These are phyloP conservation scores for Amazonetta brasiliensis DNA, from an alignment of 2,797 vertebrate species.

Conservation along the genomic window DNA sequence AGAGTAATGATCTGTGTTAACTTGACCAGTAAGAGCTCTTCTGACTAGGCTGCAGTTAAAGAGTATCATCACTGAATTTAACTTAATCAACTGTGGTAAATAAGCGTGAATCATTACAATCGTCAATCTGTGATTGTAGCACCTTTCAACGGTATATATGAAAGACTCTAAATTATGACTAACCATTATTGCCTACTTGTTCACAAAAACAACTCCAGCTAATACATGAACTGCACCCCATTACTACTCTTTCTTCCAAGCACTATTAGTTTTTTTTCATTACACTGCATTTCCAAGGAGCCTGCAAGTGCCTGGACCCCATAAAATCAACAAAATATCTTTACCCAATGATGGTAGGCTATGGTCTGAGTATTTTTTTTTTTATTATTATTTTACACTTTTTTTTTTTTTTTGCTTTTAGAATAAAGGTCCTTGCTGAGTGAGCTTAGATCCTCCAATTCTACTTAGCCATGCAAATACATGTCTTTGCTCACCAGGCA, in stretches of 20 bases:
- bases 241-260: not conserved
- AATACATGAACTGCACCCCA: not conserved
- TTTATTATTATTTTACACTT: not conserved
- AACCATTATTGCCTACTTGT: not conserved
- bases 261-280: not conserved
- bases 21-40: not conserved
- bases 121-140: not conserved
- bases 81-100: not conserved
- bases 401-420: not conserved
- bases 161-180: not conserved
- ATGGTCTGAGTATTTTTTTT: not conserved
- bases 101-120: not conserved
- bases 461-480: not conserved
- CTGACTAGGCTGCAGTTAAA: not conserved
- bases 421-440: not conserved
- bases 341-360: not conserved
- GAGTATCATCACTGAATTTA: not conserved
- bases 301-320: not conserved
- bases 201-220: not conserved
- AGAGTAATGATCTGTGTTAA: not conserved
- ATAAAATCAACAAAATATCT: not conserved
- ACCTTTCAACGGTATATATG: not conserved
- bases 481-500: not conserved
- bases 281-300: not conserved
- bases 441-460: not conserved